These are phyloP conservation scores for Campylomormyrus numenius DNA, from an alignment of 2,113 vertebrate genomes.

Conservation along the genomic window DNA sequence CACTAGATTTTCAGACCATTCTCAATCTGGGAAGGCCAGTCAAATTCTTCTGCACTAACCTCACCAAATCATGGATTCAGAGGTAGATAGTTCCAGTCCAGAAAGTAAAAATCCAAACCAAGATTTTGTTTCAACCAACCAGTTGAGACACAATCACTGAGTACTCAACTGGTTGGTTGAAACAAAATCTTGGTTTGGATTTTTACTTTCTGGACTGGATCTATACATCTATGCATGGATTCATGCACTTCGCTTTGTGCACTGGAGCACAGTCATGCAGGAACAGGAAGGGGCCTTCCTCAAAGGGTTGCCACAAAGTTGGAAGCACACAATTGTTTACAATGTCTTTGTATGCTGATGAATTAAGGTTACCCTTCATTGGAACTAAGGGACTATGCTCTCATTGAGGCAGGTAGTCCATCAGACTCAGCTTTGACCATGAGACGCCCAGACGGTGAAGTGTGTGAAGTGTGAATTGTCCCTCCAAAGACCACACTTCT, in stretches of 20 bases:
- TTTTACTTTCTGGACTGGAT: no score
- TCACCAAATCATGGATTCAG: neutral
- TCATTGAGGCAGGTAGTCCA: neutral
- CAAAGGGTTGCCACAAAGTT: neutral
- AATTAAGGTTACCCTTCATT: neutral
- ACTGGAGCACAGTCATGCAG: neutral
- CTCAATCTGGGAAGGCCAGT: neutral
- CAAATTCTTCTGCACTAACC: neutral
- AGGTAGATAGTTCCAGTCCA: neutral
- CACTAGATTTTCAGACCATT: neutral
- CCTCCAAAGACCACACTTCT: neutral
- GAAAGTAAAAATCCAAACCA: neutral
- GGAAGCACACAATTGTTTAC: neutral
- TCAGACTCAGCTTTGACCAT: neutral
- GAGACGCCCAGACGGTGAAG: neutral
- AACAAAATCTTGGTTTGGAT: neutral
- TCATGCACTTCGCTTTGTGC: neutral
- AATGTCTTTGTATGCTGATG: neutral
- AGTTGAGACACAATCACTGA: neutral
- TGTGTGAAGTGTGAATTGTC: neutral
- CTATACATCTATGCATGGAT: no score
- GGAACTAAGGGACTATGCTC: neutral
- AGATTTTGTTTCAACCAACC: neutral
- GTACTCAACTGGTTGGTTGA: neutral
- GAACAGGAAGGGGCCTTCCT: neutral